phyloP scores from a whole-genome alignment of 2,113 vertebrate genomes.

The Canis aureus region DNA sequence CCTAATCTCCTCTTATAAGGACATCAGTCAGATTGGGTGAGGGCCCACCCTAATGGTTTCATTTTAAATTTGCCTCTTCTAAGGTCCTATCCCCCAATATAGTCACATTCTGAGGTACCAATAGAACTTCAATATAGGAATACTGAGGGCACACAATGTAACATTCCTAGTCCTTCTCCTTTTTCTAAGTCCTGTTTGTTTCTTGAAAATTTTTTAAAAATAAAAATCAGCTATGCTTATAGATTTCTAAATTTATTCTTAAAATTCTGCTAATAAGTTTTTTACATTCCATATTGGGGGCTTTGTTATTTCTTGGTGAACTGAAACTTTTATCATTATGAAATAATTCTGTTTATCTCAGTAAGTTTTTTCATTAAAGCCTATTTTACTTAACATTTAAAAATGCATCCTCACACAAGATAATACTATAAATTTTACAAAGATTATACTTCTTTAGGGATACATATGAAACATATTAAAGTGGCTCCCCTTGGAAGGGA shows the following conservation, averaged over 20 bases:
- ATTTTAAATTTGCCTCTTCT: not conserved
- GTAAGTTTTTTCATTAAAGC: not conserved
- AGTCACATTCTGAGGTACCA: not conserved
- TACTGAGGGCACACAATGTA: not conserved
- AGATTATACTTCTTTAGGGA: not conserved
- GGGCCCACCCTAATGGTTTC: not conserved
- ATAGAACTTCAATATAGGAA: not conserved
- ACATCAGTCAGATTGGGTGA: not conserved
- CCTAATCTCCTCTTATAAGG: not conserved
- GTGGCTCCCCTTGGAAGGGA: not conserved
- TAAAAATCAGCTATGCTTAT: not conserved
- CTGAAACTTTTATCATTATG: not conserved
- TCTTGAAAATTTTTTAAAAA: not conserved
- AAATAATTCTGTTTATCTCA: slow-evolving; percentile 15
- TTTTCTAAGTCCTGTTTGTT: not conserved
- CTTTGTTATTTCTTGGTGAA: not conserved
- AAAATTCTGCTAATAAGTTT: not conserved
- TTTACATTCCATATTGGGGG: not conserved
- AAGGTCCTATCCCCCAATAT: not conserved
- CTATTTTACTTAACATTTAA: not conserved
- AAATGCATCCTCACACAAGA: not conserved
- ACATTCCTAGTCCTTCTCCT: no score
- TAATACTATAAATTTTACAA: not conserved
- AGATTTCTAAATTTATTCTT: not conserved
- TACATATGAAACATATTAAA: not conserved